These are phyloP conservation scores for Akabosia matsudoensis DNA, from an alignment of 1,140 invertebrate genomes.

Conservation along the genomic window DNA sequence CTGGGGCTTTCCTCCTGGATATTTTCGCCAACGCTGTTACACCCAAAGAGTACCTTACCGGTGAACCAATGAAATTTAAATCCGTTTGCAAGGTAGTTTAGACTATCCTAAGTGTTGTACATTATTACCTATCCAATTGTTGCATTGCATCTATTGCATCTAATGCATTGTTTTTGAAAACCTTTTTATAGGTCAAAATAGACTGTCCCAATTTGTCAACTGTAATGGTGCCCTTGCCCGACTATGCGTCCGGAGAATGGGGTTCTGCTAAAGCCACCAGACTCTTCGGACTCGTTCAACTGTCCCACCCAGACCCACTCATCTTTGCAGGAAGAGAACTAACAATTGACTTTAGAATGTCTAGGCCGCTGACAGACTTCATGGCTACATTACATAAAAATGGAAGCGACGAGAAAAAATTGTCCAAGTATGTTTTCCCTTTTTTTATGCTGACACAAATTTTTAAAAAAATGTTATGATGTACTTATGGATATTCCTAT, in stretches of 20 bases:
- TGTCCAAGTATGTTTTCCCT: slow-evolving; percentile 53
- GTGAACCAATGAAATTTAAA: slow-evolving; percentile 98
- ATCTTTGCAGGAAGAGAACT: slow-evolving; percentile 84
- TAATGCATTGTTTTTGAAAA: too few relatives aligned
- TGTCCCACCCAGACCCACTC: slow-evolving; percentile 74
- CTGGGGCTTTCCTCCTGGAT: slow-evolving; percentile 88
- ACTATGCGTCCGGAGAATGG: slow-evolving; percentile 98
- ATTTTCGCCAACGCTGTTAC: slow-evolving; percentile 99
- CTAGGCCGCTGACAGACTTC: slow-evolving; percentile 88
- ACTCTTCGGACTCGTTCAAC: slow-evolving; percentile 63
- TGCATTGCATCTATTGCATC: too few relatives aligned
- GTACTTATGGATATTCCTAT: too few relatives aligned
- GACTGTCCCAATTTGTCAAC: slow-evolving; percentile 89
- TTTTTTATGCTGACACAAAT: too few relatives aligned
- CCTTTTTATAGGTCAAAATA: slow-evolving; percentile 75
- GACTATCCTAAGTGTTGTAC: too few relatives aligned
- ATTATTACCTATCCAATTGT: too few relatives aligned
- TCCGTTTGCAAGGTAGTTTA: slow-evolving; percentile 84
- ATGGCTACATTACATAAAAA: slow-evolving; percentile 97
- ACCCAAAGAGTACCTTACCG: slow-evolving; percentile 88
- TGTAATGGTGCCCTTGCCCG: slow-evolving; percentile 92
- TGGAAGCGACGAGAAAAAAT: slow-evolving; percentile 86
- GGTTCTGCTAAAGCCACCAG: slow-evolving; percentile 96
- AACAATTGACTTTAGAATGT: slow-evolving; percentile 93
- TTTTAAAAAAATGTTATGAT: too few relatives aligned